Evolutionary conservation across 2,888 invertebrate genomes (phyloP).

Genomic region (Drosophila leonis): DNA sequence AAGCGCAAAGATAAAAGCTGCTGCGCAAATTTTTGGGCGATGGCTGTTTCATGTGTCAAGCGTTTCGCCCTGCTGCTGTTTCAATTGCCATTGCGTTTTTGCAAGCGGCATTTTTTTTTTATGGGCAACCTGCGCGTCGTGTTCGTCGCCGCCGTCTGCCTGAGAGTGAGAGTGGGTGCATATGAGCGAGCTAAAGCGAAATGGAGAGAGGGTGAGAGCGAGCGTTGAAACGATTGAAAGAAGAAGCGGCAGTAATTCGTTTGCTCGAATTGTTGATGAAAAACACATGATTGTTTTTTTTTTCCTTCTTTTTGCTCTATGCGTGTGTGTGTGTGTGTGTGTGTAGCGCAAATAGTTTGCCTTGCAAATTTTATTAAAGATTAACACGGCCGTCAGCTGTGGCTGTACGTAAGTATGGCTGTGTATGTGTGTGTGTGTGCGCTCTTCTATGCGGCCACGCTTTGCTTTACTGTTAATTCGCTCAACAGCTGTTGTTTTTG

Average conservation of each 20-base stretch:
- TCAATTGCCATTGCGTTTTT: constrained; percentile 56
- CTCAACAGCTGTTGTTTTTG: constrained; percentile 61
- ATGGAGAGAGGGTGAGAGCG: constrained; percentile 6
- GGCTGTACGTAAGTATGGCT: constrained; percentile 1
- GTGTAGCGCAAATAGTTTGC: constrained; percentile 48
- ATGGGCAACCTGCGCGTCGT: constrained; percentile 66
- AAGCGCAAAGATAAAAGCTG: constrained; percentile 66
- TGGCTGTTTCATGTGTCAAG: constrained; percentile 60
- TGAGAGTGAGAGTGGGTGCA: constrained; percentile 47
- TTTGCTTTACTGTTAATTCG: constrained; percentile 8
- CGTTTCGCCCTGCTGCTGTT: constrained; percentile 48
- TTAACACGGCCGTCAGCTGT: constrained; percentile 53
- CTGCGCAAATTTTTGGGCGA: constrained; percentile 82
- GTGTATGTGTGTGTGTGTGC: not conserved
- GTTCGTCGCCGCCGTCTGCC: constrained; percentile 27
- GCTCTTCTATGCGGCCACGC: constrained; percentile 18
- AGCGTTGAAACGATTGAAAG: constrained; percentile 3
- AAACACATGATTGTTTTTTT: constrained; percentile 77
- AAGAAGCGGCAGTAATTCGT: constrained; percentile 27
- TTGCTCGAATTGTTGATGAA: constrained; percentile 67
- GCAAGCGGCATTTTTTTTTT: constrained; percentile 67
- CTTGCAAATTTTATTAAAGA: constrained; percentile 43
- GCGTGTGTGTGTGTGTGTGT: constrained; percentile 14
- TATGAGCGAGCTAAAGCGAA: constrained; percentile 8
- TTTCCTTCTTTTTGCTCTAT: constrained; percentile 42